A percentile compares a stretch with the other conserved stretches of the same genome.
Conservation (phyloP, 2,113 vertebrate species). For the Siniperca chuatsi region DNA sequence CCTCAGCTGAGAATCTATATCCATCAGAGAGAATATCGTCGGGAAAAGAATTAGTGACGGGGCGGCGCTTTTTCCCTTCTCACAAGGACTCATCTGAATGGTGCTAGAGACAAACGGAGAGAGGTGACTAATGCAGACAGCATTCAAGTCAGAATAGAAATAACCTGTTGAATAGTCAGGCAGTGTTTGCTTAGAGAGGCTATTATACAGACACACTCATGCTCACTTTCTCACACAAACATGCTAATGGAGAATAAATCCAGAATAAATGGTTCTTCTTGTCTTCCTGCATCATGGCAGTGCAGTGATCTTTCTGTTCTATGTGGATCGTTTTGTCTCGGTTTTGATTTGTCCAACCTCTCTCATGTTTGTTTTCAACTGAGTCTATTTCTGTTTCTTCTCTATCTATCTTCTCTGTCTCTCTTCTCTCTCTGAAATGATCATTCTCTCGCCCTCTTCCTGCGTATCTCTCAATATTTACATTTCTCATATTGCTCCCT, state of each 20-base stretch:
- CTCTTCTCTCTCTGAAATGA: not conserved
- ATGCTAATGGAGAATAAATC: constrained; percentile 12
- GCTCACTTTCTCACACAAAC: not conserved
- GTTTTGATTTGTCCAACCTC: constrained; percentile 7
- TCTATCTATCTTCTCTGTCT: not conserved
- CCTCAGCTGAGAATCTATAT: no score
- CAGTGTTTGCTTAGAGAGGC: constrained; percentile 18
- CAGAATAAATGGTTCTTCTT: not conserved
- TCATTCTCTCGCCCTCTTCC: not conserved
- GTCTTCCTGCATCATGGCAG: not conserved
- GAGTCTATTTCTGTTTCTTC: constrained; percentile 1
- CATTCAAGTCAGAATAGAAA: constrained; percentile 41
- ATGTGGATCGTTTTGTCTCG: not conserved
- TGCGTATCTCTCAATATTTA: constrained; percentile 39
- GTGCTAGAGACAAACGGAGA: constrained; percentile 14
- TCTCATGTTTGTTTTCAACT: not conserved
- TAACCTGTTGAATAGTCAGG: constrained; percentile 40
- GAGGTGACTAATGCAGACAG: constrained; percentile 49
- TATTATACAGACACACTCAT: not conserved
- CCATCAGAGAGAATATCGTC: no score
- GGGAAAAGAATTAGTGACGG: no score
- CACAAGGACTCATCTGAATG: constrained; percentile 23
- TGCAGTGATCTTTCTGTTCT: not conserved
- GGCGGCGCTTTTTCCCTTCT: not conserved
- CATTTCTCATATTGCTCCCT: not conserved